phyloP scores from a whole-genome alignment of 1,140 invertebrate species.

The Protaetia brevitarsis region DNA sequence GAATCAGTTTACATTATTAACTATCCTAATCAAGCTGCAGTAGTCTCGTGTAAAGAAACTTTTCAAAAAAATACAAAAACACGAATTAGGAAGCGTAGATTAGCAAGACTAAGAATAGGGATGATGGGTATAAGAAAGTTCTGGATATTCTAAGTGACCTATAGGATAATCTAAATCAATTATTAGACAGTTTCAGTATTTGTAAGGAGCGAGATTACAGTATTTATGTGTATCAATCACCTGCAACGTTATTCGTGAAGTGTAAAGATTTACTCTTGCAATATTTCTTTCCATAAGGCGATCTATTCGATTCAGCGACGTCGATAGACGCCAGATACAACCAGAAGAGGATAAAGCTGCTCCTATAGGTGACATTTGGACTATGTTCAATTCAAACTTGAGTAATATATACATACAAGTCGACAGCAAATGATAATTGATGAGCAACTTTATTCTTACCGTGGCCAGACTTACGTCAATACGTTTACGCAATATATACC shows the following conservation, averaged over 20 bases:
- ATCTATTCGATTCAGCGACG: slow-evolving; percentile 39
- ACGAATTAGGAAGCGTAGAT: background rate
- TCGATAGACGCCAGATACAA: slow-evolving; percentile 32
- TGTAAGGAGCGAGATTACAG: background rate
- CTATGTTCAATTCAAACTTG: slow-evolving; percentile 36
- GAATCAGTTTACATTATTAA: no score
- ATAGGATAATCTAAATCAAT: no score
- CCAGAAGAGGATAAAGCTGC: slow-evolving; percentile 41
- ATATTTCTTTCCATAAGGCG: slow-evolving; percentile 35
- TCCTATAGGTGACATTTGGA: slow-evolving; percentile 41
- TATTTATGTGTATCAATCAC: background rate
- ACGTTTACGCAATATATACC: slow-evolving; percentile 44
- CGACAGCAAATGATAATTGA: slow-evolving; percentile 33
- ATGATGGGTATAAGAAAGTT: background rate
- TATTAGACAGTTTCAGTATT: background rate
- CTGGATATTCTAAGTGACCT: background rate
- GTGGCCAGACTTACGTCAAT: slow-evolving; percentile 44
- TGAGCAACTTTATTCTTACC: slow-evolving; percentile 41
- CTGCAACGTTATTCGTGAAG: background rate
- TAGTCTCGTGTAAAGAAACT: background rate
- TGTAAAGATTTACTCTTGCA: slow-evolving; percentile 23
- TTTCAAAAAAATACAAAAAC: background rate
- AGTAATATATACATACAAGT: slow-evolving; percentile 28
- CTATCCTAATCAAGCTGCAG: no score
- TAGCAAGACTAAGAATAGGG: background rate